phyloP scores from a whole-genome alignment of 2,113 vertebrate species.

The Tachuris rubrigastra region DNA sequence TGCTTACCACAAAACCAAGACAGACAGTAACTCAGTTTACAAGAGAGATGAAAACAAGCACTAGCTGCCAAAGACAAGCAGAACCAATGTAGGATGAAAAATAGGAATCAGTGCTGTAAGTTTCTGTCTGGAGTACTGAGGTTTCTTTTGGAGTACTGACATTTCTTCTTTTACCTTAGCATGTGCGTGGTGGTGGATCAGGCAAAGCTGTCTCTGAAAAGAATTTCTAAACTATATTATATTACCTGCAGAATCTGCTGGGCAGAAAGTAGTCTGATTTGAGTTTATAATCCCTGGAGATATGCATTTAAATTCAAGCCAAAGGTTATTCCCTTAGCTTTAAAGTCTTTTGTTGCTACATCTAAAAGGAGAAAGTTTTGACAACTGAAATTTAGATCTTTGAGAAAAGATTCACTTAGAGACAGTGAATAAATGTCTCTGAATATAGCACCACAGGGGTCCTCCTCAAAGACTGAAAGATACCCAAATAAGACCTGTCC shows the following conservation, averaged over 20 bases:
- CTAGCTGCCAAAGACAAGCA: neutral
- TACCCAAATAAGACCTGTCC: neutral
- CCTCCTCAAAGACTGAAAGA: neutral
- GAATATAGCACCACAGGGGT: neutral
- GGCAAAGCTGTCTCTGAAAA: neutral
- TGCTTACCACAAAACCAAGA: neutral
- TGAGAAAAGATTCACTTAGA: conserved; percentile 28
- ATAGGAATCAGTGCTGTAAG: neutral
- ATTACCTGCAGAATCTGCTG: neutral
- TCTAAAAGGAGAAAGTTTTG: conserved; percentile 33
- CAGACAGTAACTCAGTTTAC: neutral
- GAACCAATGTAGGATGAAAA: neutral
- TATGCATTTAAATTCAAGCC: conserved; percentile 13
- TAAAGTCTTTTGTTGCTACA: neutral
- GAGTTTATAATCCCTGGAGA: neutral
- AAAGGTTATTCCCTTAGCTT: conserved; percentile 9
- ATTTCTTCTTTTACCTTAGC: neutral
- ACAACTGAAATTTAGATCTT: conserved; percentile 43
- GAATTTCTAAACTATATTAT: neutral
- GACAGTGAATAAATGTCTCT: conserved; percentile 15
- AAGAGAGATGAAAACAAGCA: neutral
- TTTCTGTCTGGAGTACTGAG: neutral
- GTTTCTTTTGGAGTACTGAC: neutral
- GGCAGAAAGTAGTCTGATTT: neutral
- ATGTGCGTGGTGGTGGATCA: accelerated